Conservation (phyloP, 2,113 vertebrate genomes). For the Steatornis caripensis region DNA sequence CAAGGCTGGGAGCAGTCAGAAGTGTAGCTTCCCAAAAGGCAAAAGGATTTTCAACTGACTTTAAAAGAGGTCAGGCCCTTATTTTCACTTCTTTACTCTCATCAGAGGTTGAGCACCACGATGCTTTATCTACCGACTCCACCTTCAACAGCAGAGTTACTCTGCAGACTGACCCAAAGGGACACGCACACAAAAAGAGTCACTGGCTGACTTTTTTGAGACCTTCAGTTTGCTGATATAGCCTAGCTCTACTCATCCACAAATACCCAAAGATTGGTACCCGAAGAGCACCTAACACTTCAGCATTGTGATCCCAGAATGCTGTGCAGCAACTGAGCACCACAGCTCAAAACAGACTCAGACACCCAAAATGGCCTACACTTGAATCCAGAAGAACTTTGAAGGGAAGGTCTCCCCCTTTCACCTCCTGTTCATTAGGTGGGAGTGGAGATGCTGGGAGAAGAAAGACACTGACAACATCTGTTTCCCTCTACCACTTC, state of each 20-base stretch:
- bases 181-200: fast-evolving
- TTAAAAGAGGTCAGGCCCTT: neutral
- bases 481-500: neutral
- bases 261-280: neutral
- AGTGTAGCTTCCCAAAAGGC: neutral
- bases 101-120: neutral
- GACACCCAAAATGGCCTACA: neutral
- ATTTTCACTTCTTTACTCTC: neutral
- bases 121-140: neutral
- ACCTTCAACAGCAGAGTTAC: neutral
- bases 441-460: neutral
- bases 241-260: neutral
- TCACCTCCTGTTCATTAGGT: neutral
- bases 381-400: neutral
- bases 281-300: neutral
- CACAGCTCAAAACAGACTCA: neutral
- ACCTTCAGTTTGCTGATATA: neutral
- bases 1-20: neutral
- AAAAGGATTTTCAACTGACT: neutral
- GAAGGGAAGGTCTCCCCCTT: neutral
- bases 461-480: neutral
- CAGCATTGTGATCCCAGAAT: neutral
- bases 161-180: neutral
- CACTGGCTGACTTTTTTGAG: neutral
- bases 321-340: neutral